phyloP scores from a whole-genome alignment of 2,113 vertebrate species.

The Eolophus roseicapilla region DNA sequence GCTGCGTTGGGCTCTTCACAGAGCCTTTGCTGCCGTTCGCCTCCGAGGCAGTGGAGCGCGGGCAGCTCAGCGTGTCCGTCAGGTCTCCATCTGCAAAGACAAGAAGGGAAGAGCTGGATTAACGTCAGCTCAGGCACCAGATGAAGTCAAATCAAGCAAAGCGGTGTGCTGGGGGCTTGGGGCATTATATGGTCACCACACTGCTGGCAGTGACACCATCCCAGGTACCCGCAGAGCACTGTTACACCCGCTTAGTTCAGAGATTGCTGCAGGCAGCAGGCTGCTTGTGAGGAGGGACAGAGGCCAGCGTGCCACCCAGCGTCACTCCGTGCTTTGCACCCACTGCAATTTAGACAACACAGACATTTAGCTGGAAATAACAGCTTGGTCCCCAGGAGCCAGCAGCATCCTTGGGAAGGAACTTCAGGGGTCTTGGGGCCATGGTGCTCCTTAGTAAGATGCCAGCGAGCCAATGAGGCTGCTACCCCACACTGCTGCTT shows the following conservation, averaged over 20 bases:
- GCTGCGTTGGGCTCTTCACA: constrained; percentile 81
- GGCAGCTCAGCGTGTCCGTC: constrained; percentile 88
- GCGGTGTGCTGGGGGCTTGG: accelerated
- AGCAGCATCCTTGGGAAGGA: not conserved
- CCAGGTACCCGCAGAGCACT: not conserved
- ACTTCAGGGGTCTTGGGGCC: not conserved
- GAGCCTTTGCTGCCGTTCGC: constrained; percentile 64
- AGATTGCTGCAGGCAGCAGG: not conserved
- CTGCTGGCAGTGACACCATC: not conserved
- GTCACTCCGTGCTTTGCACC: not conserved
- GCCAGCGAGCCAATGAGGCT: not conserved
- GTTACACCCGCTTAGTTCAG: not conserved
- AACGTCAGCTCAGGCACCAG: accelerated
- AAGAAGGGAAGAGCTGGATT: not conserved
- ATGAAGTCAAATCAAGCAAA: not conserved
- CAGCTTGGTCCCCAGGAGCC: not conserved
- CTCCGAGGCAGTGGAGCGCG: constrained; percentile 81
- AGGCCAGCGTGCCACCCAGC: not conserved
- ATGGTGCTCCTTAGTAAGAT: not conserved
- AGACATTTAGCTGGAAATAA: not conserved
- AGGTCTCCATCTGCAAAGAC: constrained; percentile 87
- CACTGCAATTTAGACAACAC: not conserved
- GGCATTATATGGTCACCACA: not conserved
- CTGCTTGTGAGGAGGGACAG: not conserved
- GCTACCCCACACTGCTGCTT: not conserved